Conservation (phyloP, 2,888 invertebrate genomes). For the Melinaea marsaeus region DNA sequence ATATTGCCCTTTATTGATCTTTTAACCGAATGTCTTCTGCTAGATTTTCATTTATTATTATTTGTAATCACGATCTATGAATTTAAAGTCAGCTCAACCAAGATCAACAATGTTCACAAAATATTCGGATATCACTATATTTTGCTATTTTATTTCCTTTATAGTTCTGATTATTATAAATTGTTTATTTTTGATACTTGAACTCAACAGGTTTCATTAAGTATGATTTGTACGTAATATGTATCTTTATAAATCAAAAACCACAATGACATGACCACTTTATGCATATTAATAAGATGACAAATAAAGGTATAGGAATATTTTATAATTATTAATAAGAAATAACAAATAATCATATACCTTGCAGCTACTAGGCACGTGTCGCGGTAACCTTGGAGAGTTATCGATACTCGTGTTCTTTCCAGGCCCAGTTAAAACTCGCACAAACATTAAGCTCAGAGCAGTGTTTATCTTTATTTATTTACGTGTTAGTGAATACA, state of each 20-base stretch:
- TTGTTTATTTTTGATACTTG: no score
- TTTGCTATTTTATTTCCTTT: no score
- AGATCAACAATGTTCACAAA: neutral
- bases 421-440: conserved; percentile 15
- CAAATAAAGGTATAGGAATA: no score
- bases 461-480: conserved; percentile 69
- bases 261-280: no score
- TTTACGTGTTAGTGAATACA: conserved; percentile 73
- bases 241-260: no score
- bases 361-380: conserved; percentile 10
- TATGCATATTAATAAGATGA: no score
- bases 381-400: neutral
- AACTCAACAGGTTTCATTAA: no score
- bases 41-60: conserved; percentile 27
- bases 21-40: conserved; percentile 30
- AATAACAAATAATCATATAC: no score
- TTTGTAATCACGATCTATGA: conserved; percentile 1
- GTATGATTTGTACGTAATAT: no score
- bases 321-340: no score
- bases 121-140: no score
- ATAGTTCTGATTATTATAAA: no score
- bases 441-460: conserved; percentile 20
- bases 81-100: neutral
- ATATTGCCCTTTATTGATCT: conserved; percentile 42
- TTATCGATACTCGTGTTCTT: conserved; percentile 24